Percentiles rank a stretch among this genome's conserved stretches.
Evolutionary conservation across 30 jellyfish, hydroid and myxozoan genomes (phyloP).

Genomic region (Hydractinia symbiolongicarpus): DNA sequence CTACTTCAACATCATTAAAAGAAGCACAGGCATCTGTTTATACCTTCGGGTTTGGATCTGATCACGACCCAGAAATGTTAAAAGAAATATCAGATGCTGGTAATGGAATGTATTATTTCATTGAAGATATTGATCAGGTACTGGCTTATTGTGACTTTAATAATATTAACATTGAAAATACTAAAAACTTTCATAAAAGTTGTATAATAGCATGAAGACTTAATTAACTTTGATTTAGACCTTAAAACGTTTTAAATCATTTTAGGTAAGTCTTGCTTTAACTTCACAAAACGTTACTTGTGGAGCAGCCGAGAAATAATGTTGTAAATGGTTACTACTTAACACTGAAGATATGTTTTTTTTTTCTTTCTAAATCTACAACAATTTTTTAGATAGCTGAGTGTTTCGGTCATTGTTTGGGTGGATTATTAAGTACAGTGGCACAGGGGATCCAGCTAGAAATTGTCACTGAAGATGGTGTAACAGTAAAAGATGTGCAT

Average conservation of each 20-base stretch:
- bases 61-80: constrained; percentile 73
- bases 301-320: too few relatives aligned
- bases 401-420: constrained; percentile 78
- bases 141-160: background rate
- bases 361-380: too few relatives aligned
- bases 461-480: constrained; percentile 50
- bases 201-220: background rate
- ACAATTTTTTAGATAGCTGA: constrained; percentile 53
- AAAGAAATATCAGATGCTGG: constrained; percentile 89
- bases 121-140: constrained; percentile 78
- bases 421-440: constrained; percentile 71
- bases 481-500: constrained; percentile 53
- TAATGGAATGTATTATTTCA: constrained; percentile 82
- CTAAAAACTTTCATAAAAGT: background rate
- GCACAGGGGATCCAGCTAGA: constrained; percentile 75
- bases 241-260: too few relatives aligned
- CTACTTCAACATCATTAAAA: too few relatives aligned
- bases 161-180: background rate
- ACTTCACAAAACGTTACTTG: too few relatives aligned
- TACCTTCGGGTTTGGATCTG: constrained; percentile 78
- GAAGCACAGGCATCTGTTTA: constrained; percentile 56
- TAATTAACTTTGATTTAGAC: too few relatives aligned
- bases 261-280: too few relatives aligned
- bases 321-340: too few relatives aligned
- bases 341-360: too few relatives aligned